phyloP scores from a whole-genome alignment of 2,113 vertebrate species.

The Baryphthengus martii region DNA sequence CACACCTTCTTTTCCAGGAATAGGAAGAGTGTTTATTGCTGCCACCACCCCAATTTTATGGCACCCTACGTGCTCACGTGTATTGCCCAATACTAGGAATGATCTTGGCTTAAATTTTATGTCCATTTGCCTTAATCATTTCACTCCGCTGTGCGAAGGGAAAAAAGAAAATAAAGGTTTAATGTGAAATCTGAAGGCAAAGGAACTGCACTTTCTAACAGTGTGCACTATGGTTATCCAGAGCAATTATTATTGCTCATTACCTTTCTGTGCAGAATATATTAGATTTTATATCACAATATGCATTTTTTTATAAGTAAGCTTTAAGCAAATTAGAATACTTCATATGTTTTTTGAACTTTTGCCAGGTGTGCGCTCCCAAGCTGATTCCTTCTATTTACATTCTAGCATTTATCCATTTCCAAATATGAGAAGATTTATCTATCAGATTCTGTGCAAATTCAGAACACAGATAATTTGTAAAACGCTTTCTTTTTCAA shows the following conservation, averaged over 20 bases:
- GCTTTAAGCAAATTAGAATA: constrained; percentile 73
- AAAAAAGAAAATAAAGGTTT: constrained; percentile 51
- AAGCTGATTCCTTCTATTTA: constrained; percentile 70
- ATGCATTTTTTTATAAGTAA: constrained; percentile 61
- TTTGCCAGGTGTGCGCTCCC: constrained; percentile 66
- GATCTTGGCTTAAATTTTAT: not conserved
- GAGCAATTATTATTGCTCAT: constrained; percentile 57
- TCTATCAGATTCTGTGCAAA: constrained; percentile 80
- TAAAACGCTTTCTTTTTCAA: constrained; percentile 76
- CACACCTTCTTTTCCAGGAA: constrained; percentile 54
- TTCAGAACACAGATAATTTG: constrained; percentile 78
- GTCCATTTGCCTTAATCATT: constrained; percentile 17
- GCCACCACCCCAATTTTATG: constrained; percentile 30
- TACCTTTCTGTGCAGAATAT: constrained; percentile 55
- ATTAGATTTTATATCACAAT: constrained; percentile 57
- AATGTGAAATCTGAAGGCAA: constrained; percentile 39
- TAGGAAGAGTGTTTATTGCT: constrained; percentile 39
- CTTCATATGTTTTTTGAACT: constrained; percentile 77
- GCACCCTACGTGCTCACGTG: not conserved
- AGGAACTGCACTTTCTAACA: not conserved
- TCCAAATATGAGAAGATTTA: constrained; percentile 80
- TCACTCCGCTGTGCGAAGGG: not conserved
- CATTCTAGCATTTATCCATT: constrained; percentile 76
- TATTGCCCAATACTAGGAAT: not conserved
- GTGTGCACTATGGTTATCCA: not conserved